Evolutionary conservation across 2,797 vertebrate species (phyloP).

Genomic region (Notolabrus celidotus): DNA sequence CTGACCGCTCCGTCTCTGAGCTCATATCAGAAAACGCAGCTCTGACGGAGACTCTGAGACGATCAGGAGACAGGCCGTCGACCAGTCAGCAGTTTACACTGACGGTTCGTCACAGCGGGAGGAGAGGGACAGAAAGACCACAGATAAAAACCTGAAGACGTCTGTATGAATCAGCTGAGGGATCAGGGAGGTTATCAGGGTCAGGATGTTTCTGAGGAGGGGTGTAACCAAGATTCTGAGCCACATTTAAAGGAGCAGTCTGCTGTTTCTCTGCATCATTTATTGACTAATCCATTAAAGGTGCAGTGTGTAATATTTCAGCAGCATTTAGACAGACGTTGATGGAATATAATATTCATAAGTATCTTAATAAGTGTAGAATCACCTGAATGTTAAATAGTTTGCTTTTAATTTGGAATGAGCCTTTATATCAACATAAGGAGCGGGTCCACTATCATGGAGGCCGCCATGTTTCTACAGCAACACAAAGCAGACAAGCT

Average conservation of each 20-base stretch:
- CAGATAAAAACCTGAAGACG: background rate
- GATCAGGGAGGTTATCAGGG: background rate
- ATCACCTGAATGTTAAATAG: too few species aligned
- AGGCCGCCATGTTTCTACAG: too few species aligned
- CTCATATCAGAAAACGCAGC: slow-evolving; percentile 37
- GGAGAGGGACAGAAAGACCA: background rate
- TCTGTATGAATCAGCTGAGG: background rate
- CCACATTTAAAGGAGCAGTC: background rate
- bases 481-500: too few species aligned
- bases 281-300: too few species aligned
- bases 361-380: too few species aligned
- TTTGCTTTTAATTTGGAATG: too few species aligned
- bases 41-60: slow-evolving; percentile 8
- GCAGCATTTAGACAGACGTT: too few species aligned
- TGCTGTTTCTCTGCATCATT: too few species aligned
- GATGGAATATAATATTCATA: too few species aligned
- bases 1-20: slow-evolving; percentile 23
- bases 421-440: too few species aligned
- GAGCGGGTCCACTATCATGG: too few species aligned
- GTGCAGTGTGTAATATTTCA: too few species aligned
- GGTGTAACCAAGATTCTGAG: background rate
- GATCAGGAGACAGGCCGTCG: background rate
- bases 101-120: background rate
- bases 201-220: background rate
- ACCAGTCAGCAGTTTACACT: background rate